Percentiles rank a stretch among this genome's conserved stretches.
Evolutionary conservation across 1,140 invertebrate species (phyloP).

Genomic region (Heliconius nattereri): DNA sequence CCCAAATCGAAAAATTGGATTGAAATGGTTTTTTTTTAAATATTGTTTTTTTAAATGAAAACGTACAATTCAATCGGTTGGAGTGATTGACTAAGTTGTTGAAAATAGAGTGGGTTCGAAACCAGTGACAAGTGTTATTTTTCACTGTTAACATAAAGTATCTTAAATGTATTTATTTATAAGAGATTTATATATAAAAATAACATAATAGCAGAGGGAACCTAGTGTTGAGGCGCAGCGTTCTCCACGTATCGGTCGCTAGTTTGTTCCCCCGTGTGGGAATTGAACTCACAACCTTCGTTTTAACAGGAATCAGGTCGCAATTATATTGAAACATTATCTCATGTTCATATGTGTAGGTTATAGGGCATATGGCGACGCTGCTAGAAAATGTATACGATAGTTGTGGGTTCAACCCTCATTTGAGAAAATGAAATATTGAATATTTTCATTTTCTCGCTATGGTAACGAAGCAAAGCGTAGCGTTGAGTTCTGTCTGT

Average conservation of each 20-base stretch:
- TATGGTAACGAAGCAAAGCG: too few relatives aligned
- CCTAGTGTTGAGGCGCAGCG: neutral
- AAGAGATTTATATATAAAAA: too few relatives aligned
- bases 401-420: too few relatives aligned
- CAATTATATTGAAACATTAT: too few relatives aligned
- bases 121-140: neutral
- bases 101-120: neutral
- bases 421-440: too few relatives aligned
- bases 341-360: too few relatives aligned
- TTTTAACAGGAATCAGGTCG: too few relatives aligned
- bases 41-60: neutral
- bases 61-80: neutral
- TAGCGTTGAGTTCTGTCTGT: too few relatives aligned
- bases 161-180: neutral
- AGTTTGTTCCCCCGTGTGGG: neutral
- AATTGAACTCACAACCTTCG: too few relatives aligned
- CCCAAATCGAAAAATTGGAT: conserved; percentile 12
- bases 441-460: too few relatives aligned
- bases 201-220: neutral
- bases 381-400: too few relatives aligned
- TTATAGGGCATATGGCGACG: too few relatives aligned
- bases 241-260: neutral
- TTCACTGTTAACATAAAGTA: neutral
- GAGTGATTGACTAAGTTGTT: neutral
- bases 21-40: conserved; percentile 9